Evolutionary conservation across 2,797 vertebrate species (phyloP), one percentile per base, ranked within the genome.

Genomic region (Delichon dasypus): DNA sequence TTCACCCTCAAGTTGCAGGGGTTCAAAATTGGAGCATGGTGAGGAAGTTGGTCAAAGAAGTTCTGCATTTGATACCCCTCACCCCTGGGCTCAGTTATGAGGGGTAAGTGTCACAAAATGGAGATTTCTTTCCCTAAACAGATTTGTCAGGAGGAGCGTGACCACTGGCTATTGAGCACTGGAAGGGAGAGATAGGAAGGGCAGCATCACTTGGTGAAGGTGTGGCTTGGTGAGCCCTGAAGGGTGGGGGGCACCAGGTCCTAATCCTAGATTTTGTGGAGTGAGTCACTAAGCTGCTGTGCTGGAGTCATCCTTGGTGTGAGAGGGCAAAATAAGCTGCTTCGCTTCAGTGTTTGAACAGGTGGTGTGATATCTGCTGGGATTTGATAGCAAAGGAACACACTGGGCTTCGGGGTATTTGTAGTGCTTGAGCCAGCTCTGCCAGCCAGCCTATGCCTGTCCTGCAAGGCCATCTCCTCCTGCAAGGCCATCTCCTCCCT

Each of bases 251-350:
- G 45, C 44, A 76, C 0, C 0, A 1, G 61, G n/a, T 19, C 30
- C 12, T 74, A 87, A 93, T 74, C 86, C 68, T 71, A 14, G 2
- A 40, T 78, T 60, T 60, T 85, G 85, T 76, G 64, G 55, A 81
- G 5, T 84, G 92, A 96, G 81, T 95, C 92, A 95, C 87, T 87
- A 72, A 92, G 81, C 77, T 87, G 90, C 51, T 87, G 47, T 64
- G 67, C 70, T 92, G 78, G 23, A 83, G 76, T 73, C 91, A 96
- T 51, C 70, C 27, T 13, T 51, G 62, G 22, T 29, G 21, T 58
- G 32, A 84, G 40, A 64, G 3, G 13, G 34, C 64, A 81, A 75
- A 95, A 80, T 76, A 88, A 94, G 85, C 62, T 42, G 55, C 75
- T 74, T 67, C 38, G 34, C 44, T 64, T 55, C 34, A 53, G 26